phyloP scores from a whole-genome alignment of 2,113 vertebrate genomes.

The Polyodon spathula region DNA sequence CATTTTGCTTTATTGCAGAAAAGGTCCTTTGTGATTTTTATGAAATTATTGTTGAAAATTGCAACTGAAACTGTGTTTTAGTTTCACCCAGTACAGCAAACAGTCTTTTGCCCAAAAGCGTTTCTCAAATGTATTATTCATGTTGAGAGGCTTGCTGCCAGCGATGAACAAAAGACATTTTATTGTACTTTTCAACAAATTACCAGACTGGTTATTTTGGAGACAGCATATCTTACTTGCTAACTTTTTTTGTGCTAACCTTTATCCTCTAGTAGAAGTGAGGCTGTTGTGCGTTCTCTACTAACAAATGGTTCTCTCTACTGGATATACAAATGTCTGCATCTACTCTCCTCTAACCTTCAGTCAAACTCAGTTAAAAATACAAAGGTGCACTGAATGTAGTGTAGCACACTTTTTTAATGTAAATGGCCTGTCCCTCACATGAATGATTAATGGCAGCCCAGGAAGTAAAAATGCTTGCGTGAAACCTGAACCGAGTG shows the following conservation, averaged over 20 bases:
- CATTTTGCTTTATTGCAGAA: constrained; percentile 30
- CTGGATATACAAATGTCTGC: too few species aligned
- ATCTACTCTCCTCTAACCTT: too few species aligned
- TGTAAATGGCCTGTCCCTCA: too few species aligned
- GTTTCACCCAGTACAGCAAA: neutral
- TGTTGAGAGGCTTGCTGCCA: constrained; percentile 17
- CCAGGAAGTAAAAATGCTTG: too few species aligned
- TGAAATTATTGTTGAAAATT: neutral
- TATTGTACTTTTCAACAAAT: constrained; percentile 31
- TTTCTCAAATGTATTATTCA: constrained; percentile 1
- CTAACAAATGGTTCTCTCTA: too few species aligned
- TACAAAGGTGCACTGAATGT: too few species aligned
- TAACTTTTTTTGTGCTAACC: constrained; percentile 22
- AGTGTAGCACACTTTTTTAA: too few species aligned
- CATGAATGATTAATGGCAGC: too few species aligned
- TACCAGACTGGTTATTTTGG: constrained; percentile 20
- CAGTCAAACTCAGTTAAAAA: too few species aligned
- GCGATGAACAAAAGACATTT: constrained; percentile 21
- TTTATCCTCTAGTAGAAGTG: constrained; percentile 29
- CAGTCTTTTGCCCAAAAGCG: constrained; percentile 1
- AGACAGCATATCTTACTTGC: constrained; percentile 15
- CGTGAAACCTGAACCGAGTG: too few species aligned
- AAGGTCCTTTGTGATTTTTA: constrained; percentile 25
- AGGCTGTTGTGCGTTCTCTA: neutral
- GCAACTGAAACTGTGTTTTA: constrained; percentile 1